Conservation (phyloP, 2,888 invertebrate species). For the Sabatieria punctata region DNA sequence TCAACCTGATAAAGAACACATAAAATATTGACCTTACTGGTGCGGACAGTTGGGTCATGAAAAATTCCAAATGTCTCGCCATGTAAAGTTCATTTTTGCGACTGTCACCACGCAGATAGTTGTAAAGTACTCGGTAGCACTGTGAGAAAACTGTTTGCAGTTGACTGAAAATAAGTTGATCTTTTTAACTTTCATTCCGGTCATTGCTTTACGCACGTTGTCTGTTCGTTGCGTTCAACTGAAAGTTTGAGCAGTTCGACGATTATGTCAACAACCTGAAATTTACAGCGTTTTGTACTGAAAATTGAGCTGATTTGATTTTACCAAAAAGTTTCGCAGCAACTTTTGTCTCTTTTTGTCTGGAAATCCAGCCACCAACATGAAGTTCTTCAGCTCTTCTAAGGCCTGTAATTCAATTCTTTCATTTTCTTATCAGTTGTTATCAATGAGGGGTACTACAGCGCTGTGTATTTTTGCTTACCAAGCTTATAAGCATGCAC, state of each 20-base stretch:
- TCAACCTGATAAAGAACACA: background rate
- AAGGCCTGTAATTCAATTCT: too few relatives aligned
- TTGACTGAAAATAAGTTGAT: too few relatives aligned
- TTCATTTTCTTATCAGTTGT: too few relatives aligned
- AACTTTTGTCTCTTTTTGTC: slow-evolving; percentile 31
- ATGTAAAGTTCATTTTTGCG: slow-evolving; percentile 34
- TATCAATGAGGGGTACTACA: too few relatives aligned
- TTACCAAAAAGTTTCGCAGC: slow-evolving; percentile 31
- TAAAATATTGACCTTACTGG: background rate
- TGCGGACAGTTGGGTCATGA: slow-evolving; percentile 34
- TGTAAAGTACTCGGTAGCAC: slow-evolving; percentile 29
- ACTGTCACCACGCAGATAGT: slow-evolving; percentile 32
- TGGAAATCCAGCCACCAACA: slow-evolving; percentile 30
- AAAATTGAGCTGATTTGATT: slow-evolving; percentile 9
- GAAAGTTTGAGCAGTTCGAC: slow-evolving; percentile 28
- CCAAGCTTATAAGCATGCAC: too few relatives aligned
- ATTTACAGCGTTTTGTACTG: background rate
- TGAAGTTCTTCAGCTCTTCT: slow-evolving; percentile 27
- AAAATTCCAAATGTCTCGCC: slow-evolving; percentile 34
- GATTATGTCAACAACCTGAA: slow-evolving; percentile 31
- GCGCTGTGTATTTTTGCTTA: too few relatives aligned
- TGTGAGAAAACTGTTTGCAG: background rate
- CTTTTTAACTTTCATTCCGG: too few relatives aligned
- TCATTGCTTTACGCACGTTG: too few relatives aligned
- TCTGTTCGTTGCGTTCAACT: background rate